Evolutionary conservation across 1,140 invertebrate species (phyloP).

Genomic region (Drosophila prosaltans): DNA sequence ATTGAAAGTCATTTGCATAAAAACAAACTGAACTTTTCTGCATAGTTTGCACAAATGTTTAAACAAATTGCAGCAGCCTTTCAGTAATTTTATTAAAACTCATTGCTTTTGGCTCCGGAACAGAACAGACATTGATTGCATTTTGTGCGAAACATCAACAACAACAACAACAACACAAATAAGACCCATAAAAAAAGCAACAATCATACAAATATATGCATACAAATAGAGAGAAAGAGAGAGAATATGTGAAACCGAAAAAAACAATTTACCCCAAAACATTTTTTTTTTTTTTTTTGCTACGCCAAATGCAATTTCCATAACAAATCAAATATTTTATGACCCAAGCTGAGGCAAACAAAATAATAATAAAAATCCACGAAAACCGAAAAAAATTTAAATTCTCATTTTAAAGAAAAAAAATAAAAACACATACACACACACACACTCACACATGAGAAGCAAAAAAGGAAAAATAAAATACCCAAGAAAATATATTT

Average conservation of each 20-base stretch:
- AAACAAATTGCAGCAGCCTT: constrained; percentile 36
- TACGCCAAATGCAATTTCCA: constrained; percentile 71
- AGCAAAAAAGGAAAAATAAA: not conserved
- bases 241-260: constrained; percentile 18
- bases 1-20: constrained; percentile 52
- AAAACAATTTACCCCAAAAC: constrained; percentile 57
- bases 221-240: not conserved
- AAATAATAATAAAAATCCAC: constrained; percentile 38
- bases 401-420: not conserved
- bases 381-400: constrained; percentile 1
- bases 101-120: constrained; percentile 27
- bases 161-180: constrained; percentile 5
- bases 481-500: not conserved
- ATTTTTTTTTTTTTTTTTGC: constrained; percentile 15
- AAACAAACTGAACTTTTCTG: constrained; percentile 44
- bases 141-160: constrained; percentile 17
- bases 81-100: constrained; percentile 73
- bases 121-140: constrained; percentile 36
- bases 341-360: constrained; percentile 50
- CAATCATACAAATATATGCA: constrained; percentile 27
- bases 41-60: constrained; percentile 52
- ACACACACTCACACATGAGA: too few species aligned
- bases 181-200: constrained; percentile 40
- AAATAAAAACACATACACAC: not conserved
- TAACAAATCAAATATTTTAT: constrained; percentile 79